Percentiles rank a stretch among this genome's conserved stretches.
Conservation (phyloP, 2,888 invertebrate species). For the Cantharis flavilabris region DNA sequence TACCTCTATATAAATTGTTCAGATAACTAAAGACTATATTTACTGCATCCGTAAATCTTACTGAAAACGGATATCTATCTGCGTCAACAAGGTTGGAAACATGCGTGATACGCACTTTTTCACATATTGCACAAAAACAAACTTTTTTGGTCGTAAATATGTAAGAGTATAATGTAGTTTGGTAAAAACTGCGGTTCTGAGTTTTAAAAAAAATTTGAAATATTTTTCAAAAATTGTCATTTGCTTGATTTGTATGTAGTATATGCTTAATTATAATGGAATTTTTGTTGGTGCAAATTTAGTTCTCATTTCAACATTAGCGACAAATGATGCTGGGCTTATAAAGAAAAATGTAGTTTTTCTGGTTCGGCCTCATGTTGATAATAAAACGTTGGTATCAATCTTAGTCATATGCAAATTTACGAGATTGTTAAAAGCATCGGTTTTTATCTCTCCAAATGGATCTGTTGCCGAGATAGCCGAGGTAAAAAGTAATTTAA, state of each 20-base stretch:
- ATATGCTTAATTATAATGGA: not conserved
- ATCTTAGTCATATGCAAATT: not conserved
- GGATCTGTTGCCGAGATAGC: not conserved
- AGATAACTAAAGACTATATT: constrained; percentile 1
- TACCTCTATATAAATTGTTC: not conserved
- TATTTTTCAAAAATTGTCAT: not conserved
- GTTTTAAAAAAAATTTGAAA: not conserved
- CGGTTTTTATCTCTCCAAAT: not conserved
- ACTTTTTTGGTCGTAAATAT: constrained; percentile 2
- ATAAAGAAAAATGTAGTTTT: not conserved
- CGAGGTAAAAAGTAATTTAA: not conserved
- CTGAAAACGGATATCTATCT: constrained; percentile 1
- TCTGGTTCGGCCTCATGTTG: not conserved
- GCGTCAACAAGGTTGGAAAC: constrained; percentile 2
- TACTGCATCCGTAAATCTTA: constrained; percentile 2
- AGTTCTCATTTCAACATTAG: not conserved
- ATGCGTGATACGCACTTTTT: constrained; percentile 3
- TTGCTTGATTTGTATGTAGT: not conserved
- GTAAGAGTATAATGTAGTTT: not conserved
- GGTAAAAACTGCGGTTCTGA: not conserved
- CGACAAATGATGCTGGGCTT: not conserved
- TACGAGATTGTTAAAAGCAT: not conserved
- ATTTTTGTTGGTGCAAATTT: not conserved
- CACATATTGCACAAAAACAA: constrained; percentile 4
- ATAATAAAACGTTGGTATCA: not conserved